Evolutionary conservation across 2,888 invertebrate species (phyloP), one percentile per base, ranked within the genome.

Genomic region (Liopterus haemorrhoidalis): DNA sequence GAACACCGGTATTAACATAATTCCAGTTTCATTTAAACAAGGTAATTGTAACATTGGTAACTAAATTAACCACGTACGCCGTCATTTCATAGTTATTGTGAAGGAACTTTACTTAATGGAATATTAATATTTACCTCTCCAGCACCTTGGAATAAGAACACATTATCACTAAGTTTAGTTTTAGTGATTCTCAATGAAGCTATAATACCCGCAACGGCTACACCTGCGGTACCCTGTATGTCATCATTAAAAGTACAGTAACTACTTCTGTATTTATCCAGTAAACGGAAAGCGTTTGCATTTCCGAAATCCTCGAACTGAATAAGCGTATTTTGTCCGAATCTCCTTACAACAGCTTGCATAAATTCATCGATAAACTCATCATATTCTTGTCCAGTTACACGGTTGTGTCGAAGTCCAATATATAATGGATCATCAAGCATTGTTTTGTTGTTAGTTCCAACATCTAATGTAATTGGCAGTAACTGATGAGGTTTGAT

Each of bases 271-370:
- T 97, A 99, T 66, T 89, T 92, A 59, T 82, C 85, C 52, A 99
- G 73, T 42, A 99, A 73, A 22, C 89, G 75, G 75, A 97, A 99
- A 4, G 99, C 99, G 70, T 99, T 99, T 6, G 85, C 79, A 64
- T 99, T 99, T 41, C 85, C 99, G 67, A 99, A 99, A 73, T 99
- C 99, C 73, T 99, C 99, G 71, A 97, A 99, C 74, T 89, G 80
- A 36, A 92, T 88, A 48, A 92, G 77, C 41, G 83, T 83, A 67
- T 85, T 90, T 69, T 85, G 86, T 1, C 91, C 91, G 66, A 79
- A 92, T 54, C 90, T 80, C 40, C 75, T 75, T 2, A 94, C 89
- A 15, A 83, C 86, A 0, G 94, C 92, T 42, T 77, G 66, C 97
- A 99, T 97, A 70, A 99, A 99, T 73, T 99, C 97, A 6, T 99